Percentiles rank a stretch among this genome's conserved stretches.
Evolutionary conservation across 2,888 invertebrate species (phyloP).

Genomic region (Lasioglossum zephyrum): DNA sequence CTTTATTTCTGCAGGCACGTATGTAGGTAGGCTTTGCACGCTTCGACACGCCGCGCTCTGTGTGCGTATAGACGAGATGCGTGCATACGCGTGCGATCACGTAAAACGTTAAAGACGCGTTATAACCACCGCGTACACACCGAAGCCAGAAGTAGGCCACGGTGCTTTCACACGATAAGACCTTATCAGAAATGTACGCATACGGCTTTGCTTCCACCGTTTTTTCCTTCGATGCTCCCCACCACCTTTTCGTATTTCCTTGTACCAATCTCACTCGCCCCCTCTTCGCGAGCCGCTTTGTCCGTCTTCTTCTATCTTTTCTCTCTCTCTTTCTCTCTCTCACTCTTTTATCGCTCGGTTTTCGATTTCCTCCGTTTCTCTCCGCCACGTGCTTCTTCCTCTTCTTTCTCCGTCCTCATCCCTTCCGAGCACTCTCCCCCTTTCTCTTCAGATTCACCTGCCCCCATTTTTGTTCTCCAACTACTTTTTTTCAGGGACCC

Average conservation of each 20-base stretch:
- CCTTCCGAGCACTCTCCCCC: background rate
- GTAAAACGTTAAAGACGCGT: slow-evolving; percentile 62
- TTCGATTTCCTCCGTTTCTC: background rate
- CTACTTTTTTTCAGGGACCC: background rate
- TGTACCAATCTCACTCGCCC: slow-evolving; percentile 21
- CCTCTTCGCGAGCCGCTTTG: too few relatives aligned
- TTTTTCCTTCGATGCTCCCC: slow-evolving; percentile 33
- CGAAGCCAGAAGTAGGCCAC: slow-evolving; percentile 81
- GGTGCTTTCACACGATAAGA: slow-evolving; percentile 84
- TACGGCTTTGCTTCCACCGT: slow-evolving; percentile 60
- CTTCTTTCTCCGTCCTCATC: slow-evolving; percentile 1
- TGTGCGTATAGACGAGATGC: slow-evolving; percentile 44
- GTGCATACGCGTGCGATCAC: slow-evolving; percentile 52
- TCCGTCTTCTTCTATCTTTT: background rate
- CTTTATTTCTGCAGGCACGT: slow-evolving; percentile 32
- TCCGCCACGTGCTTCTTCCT: slow-evolving; percentile 12
- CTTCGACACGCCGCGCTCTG: slow-evolving; percentile 31
- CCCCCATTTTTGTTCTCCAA: background rate
- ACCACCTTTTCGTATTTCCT: slow-evolving; percentile 26
- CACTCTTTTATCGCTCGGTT: background rate
- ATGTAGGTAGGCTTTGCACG: slow-evolving; percentile 25
- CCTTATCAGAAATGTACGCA: slow-evolving; percentile 79
- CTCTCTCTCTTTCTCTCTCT: background rate
- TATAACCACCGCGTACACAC: slow-evolving; percentile 60
- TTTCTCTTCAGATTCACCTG: background rate